These are phyloP conservation scores for Riparia riparia DNA, from an alignment of 2,113 vertebrate genomes.

Conservation along the genomic window DNA sequence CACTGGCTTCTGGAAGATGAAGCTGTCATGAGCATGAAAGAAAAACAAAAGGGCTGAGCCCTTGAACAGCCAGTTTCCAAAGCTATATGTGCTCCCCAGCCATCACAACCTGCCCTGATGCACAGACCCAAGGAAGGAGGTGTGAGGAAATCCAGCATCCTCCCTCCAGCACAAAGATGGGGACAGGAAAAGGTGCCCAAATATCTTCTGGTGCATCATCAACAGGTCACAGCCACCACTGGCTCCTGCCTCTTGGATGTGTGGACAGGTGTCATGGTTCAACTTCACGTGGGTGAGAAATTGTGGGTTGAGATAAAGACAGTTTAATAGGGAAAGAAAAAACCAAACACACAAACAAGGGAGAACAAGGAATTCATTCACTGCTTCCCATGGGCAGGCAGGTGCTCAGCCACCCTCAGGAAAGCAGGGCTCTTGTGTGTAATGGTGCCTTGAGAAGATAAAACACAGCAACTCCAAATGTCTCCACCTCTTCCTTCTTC, in stretches of 20 bases:
- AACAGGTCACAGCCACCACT: background rate
- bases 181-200: background rate
- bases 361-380: background rate
- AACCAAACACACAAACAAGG: background rate
- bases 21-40: background rate
- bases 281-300: rapidly evolving
- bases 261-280: background rate
- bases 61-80: background rate
- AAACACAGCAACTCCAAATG: background rate
- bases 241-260: background rate
- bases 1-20: conserved; percentile 28
- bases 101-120: background rate
- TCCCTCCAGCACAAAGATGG: background rate
- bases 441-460: background rate
- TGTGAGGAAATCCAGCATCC: background rate
- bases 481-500: background rate
- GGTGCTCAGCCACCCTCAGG: background rate
- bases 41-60: background rate
- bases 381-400: background rate
- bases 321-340: background rate
- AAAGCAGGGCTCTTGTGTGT: rapidly evolving
- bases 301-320: background rate
- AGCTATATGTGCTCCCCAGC: background rate
- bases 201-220: background rate
- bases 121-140: background rate